phyloP scores from a whole-genome alignment of 2,113 vertebrate genomes.

The Ursus arctos region DNA sequence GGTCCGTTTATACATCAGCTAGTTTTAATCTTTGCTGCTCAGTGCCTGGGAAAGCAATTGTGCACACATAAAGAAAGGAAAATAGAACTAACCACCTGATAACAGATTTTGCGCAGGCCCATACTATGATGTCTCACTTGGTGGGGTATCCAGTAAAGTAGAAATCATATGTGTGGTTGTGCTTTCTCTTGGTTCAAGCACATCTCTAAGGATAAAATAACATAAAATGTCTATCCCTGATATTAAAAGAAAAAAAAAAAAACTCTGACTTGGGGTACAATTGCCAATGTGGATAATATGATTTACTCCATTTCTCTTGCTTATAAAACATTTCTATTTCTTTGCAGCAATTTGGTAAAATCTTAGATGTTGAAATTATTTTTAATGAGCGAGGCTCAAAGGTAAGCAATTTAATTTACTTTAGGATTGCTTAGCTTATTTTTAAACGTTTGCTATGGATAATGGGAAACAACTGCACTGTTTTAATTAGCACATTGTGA shows the following conservation, averaged over 20 bases:
- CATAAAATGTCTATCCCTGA: neutral
- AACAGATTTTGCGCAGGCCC: neutral
- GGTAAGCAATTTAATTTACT: slow-evolving; percentile 90
- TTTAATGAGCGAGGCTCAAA: slow-evolving; percentile 97
- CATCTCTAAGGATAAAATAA: neutral
- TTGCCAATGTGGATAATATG: neutral
- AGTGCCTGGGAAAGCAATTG: slow-evolving; percentile 69
- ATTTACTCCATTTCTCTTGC: slow-evolving; percentile 67
- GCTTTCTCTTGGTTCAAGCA: neutral
- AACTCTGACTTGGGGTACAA: neutral
- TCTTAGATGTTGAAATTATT: slow-evolving; percentile 99
- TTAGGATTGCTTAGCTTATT: slow-evolving; percentile 67
- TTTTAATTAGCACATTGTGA: slow-evolving; percentile 66
- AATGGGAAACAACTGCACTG: slow-evolving; percentile 88
- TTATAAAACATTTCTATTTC: slow-evolving; percentile 88
- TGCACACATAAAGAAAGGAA: neutral
- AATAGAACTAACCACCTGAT: neutral
- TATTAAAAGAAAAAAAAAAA: neutral
- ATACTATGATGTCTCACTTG: neutral
- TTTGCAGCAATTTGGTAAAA: slow-evolving; percentile 98
- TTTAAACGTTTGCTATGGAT: slow-evolving; percentile 49
- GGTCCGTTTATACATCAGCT: too few relatives aligned
- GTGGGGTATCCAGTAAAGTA: neutral
- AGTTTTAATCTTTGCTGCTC: neutral
- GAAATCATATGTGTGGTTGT: neutral